phyloP scores from a whole-genome alignment of 2,888 invertebrate genomes.

The Eudasyphora cyanicolor region DNA sequence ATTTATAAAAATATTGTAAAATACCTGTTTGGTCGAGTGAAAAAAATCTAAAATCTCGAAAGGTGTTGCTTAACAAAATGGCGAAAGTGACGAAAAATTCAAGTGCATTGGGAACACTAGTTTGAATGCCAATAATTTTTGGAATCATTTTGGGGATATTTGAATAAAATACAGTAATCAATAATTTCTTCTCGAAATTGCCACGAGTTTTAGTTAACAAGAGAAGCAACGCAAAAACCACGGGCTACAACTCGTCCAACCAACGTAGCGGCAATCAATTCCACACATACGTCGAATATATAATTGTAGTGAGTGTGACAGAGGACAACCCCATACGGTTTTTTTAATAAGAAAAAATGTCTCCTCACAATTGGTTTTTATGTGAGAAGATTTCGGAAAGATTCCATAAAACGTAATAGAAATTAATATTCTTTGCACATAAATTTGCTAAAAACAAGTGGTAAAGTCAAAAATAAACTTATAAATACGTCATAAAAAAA shows the following conservation, averaged over 20 bases:
- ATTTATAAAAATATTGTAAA: conserved; percentile 23
- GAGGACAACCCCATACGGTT: conserved; percentile 44
- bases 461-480: conserved; percentile 11
- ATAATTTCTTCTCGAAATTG: conserved; percentile 42
- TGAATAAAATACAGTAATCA: conserved; percentile 18
- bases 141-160: neutral
- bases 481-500: neutral
- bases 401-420: conserved; percentile 15
- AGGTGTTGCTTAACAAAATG: conserved; percentile 64
- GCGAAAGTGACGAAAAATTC: conserved; percentile 59
- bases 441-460: conserved; percentile 22
- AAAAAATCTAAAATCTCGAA: conserved; percentile 35
- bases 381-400: neutral
- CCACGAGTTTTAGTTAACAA: conserved; percentile 52
- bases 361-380: neutral
- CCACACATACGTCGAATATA: neutral
- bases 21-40: conserved; percentile 40
- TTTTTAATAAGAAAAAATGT: conserved; percentile 15
- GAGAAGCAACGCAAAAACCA: conserved; percentile 17
- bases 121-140: conserved; percentile 10
- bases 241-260: neutral
- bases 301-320: conserved; percentile 24
- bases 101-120: conserved; percentile 54
- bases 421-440: conserved; percentile 10
- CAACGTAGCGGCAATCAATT: conserved; percentile 13